Evolutionary conservation across 64 coral and sea anemone genomes (phyloP).

Genomic region (Anthopleura sola): DNA sequence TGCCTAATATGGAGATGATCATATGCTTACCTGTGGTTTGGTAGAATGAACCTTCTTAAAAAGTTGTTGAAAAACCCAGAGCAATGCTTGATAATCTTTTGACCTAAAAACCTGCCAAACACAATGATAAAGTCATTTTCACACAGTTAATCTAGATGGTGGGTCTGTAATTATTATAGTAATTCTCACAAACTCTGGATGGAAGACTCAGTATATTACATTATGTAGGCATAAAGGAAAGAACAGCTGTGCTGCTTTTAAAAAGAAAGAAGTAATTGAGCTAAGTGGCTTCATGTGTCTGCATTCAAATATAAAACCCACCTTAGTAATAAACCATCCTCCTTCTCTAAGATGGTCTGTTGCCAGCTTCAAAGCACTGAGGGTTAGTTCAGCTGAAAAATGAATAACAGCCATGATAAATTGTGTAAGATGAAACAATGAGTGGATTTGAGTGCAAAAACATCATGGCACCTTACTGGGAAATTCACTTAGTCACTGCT

Average conservation of each 20-base stretch:
- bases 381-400: constrained; percentile 74
- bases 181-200: too few species aligned
- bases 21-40: constrained; percentile 69
- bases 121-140: neutral
- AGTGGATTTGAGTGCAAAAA: too few species aligned
- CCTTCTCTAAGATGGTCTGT: constrained; percentile 79
- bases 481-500: too few species aligned
- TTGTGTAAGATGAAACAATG: neutral
- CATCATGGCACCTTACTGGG: too few species aligned
- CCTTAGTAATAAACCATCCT: constrained; percentile 99
- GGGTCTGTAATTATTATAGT: too few species aligned
- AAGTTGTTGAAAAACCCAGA: constrained; percentile 94
- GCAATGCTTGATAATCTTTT: constrained; percentile 91
- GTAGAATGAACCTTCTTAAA: constrained; percentile 97
- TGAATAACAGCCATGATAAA: neutral
- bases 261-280: too few species aligned
- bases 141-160: too few species aligned
- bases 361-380: constrained; percentile 84
- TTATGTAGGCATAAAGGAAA: too few species aligned
- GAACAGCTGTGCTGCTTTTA: too few species aligned
- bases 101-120: constrained; percentile 81
- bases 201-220: too few species aligned
- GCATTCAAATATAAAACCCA: neutral
- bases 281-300: too few species aligned
- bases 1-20: neutral